Conservation (phyloP, 2,797 vertebrate species). For the Myotis vivesi region DNA sequence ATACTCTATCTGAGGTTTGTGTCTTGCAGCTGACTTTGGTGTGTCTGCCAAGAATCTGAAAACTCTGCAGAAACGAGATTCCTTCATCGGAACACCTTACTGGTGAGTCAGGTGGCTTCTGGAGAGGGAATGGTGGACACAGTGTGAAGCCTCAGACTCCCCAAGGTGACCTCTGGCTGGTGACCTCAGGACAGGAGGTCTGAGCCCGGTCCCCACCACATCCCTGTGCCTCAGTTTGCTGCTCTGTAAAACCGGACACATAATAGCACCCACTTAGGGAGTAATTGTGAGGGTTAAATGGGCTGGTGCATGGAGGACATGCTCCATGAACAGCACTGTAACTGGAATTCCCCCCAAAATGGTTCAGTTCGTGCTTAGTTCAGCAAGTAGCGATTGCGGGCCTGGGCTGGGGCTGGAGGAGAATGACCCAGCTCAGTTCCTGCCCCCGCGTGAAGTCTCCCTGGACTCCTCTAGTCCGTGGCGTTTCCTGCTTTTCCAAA, state of each 20-base stretch:
- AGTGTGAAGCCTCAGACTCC: not conserved
- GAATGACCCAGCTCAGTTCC: not conserved
- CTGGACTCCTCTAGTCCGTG: not conserved
- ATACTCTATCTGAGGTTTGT: slow-evolving; percentile 41
- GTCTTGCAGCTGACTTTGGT: slow-evolving; percentile 93
- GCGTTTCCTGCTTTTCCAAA: slow-evolving; percentile 5
- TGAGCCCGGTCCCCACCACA: fast-evolving
- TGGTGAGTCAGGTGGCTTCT: slow-evolving; percentile 88
- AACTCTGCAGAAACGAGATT: slow-evolving; percentile 95
- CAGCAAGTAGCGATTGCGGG: fast-evolving
- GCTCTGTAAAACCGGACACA: not conserved
- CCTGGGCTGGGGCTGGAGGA: not conserved
- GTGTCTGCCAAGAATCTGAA: slow-evolving; percentile 97
- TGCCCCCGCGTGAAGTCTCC: not conserved
- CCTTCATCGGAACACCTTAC: slow-evolving; percentile 98
- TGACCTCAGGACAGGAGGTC: not conserved
- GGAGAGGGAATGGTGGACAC: not conserved
- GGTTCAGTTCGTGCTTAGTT: not conserved
- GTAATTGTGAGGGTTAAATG: not conserved
- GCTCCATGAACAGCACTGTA: fast-evolving
- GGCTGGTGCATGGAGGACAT: not conserved
- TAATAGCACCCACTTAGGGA: fast-evolving
- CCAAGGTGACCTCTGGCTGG: not conserved
- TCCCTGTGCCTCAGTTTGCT: not conserved
- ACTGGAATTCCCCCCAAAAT: not conserved